Evolutionary conservation across 2,113 vertebrate species (phyloP), one percentile per base, ranked within the genome.

Genomic region (Carollia perspicillata): DNA sequence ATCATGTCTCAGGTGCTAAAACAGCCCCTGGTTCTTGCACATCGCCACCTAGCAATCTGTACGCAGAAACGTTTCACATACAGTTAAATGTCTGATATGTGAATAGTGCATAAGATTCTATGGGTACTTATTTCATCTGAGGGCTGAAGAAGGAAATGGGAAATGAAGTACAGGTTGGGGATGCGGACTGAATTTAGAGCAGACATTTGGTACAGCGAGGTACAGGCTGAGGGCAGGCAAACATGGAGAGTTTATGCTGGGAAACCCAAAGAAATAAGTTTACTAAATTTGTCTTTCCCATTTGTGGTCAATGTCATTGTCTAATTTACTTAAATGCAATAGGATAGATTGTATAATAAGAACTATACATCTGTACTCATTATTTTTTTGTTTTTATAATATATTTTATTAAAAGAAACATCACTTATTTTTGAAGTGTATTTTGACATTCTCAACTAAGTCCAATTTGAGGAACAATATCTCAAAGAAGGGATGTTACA

Each of bases 11-110:
- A 37, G 30, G 10, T 65, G 6, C 4, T 60, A 6, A 58, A 23
- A 66, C 17, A n/a, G 11, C 4, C 2, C 9, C 0, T 2, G 12
- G 51, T 71, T 47, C 6, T 63, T 49, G 30, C 0, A 33, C 11
- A 30, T 17, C 10, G 3, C 49, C 81, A 18, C 23, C 4, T 42
- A n/a, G 26, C 14, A 58, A 28, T 71, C 30, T 69, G 42, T 14
- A 44, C 4, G 11, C 16, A 53, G n/a, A 91, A 17, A 68, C 0
- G 0, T 47, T 37, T n/a, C 22, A 44, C 30, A 58, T 28, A 6
- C 5, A 68, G 23, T 17, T 47, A 71, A n/a, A 22, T 53, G 22
- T 55, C 30, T 33, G 14, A 51, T 63, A 3, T 74, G 23, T 33
- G 35, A 77, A 5, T 17, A 35, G 30, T 63, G 13, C 0, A 14